These are phyloP conservation scores for Castor canadensis DNA, from an alignment of 2,113 vertebrate genomes.

Conservation along the genomic window DNA sequence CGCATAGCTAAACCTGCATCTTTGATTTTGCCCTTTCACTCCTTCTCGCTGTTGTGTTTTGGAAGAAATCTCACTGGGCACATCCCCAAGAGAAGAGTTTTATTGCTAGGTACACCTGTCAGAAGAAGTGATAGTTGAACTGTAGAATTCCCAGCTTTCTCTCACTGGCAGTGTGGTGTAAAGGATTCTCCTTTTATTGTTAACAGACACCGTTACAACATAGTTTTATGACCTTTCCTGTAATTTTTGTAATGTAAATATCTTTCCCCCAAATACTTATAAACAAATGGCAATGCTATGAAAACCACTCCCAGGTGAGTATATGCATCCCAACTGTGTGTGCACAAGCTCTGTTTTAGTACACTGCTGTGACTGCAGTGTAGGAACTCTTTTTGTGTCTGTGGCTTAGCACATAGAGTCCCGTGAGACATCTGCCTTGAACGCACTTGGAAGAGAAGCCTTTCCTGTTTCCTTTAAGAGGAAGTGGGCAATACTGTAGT, in stretches of 20 bases:
- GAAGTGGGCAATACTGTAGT: no score
- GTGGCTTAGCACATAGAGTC: no score
- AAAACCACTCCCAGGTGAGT: background rate
- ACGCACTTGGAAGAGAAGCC: no score
- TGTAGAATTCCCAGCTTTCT: no score
- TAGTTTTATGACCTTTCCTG: no score
- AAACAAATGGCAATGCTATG: background rate
- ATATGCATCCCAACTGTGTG: accelerated
- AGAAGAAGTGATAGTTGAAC: background rate
- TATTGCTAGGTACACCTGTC: background rate
- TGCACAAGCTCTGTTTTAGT: background rate
- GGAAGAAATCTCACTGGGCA: background rate
- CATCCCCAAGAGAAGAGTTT: background rate
- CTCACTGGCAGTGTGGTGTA: no score
- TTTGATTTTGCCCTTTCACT: background rate
- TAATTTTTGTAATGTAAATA: no score
- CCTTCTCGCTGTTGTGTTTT: background rate
- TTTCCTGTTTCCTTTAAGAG: no score
- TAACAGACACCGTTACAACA: no score
- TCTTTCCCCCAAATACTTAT: background rate
- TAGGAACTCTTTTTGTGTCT: background rate
- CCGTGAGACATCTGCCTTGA: background rate
- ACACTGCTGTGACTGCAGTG: background rate
- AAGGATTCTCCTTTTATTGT: no score
- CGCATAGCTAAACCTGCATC: accelerated